Conservation (phyloP, 2,797 vertebrate genomes). For the Coccyzus lansbergi region DNA sequence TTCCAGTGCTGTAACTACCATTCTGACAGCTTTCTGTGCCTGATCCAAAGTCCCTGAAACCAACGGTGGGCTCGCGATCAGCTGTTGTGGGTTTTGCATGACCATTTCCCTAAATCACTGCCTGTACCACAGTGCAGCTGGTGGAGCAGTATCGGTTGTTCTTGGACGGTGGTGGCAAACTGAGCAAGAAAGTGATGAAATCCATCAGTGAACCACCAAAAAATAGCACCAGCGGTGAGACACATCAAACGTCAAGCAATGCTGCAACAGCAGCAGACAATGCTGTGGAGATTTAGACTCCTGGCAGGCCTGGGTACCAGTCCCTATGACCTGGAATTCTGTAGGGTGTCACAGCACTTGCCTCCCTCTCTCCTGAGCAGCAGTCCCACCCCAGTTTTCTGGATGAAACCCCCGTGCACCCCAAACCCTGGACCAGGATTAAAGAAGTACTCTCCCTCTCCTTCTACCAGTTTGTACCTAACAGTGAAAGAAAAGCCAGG, state of each 20-base stretch:
- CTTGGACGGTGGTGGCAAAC: neutral
- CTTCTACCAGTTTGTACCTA: neutral
- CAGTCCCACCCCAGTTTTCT: neutral
- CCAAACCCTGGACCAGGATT: neutral
- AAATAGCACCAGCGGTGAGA: neutral
- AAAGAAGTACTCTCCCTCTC: neutral
- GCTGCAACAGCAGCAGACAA: neutral
- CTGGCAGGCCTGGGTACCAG: neutral
- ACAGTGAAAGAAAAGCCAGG: neutral
- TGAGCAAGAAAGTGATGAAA: neutral
- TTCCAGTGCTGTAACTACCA: constrained; percentile 14
- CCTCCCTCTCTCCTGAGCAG: neutral
- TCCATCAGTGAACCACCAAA: neutral
- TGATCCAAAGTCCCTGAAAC: constrained; percentile 5
- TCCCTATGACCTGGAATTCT: fast-evolving
- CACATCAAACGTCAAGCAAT: fast-evolving
- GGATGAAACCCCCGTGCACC: fast-evolving
- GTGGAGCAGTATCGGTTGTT: neutral
- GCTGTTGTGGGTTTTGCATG: neutral
- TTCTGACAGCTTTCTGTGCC: neutral
- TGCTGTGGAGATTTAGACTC: neutral
- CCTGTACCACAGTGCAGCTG: fast-evolving
- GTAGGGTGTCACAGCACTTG: neutral
- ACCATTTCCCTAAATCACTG: neutral
- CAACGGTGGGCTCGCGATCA: fast-evolving